phyloP scores from a whole-genome alignment of 2,888 invertebrate genomes.

The Drosophila helvetica region DNA sequence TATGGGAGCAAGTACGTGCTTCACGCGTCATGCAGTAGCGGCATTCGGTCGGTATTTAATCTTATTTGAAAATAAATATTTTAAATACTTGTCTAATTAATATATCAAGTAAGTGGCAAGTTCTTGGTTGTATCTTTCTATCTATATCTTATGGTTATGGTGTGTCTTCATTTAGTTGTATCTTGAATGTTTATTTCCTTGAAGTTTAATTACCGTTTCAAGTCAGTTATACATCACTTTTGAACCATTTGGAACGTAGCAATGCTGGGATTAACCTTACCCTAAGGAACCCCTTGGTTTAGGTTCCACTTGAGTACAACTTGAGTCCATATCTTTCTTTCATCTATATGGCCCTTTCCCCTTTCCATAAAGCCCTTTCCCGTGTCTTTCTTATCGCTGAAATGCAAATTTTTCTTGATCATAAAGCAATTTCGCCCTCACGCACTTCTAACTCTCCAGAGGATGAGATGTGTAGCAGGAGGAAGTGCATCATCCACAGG shows the following conservation, averaged over 20 bases:
- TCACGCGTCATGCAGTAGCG: too few species aligned
- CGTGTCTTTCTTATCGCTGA: constrained; percentile 9
- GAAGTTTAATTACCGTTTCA: too few species aligned
- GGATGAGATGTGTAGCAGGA: neutral
- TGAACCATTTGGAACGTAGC: neutral
- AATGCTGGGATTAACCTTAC: neutral
- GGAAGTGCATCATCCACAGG: constrained; percentile 39
- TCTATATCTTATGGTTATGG: too few species aligned
- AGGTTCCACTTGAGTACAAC: neutral
- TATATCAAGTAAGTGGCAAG: too few species aligned
- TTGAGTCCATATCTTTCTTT: neutral
- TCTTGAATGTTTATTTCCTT: too few species aligned
- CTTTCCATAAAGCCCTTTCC: constrained; percentile 9
- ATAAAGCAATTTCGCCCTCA: constrained; percentile 34
- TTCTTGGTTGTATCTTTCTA: too few species aligned
- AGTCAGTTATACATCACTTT: too few species aligned
- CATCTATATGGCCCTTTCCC: neutral
- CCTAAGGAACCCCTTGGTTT: neutral
- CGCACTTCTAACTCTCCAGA: constrained; percentile 36
- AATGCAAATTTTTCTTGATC: constrained; percentile 39
- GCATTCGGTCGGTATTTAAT: too few species aligned
- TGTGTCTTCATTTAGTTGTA: too few species aligned
- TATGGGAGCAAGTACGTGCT: too few species aligned
- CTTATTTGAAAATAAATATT: too few species aligned
- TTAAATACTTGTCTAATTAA: too few species aligned